These are phyloP conservation scores for Drosophila niveifrons DNA, from an alignment of 2,888 invertebrate species.

Conservation along the genomic window DNA sequence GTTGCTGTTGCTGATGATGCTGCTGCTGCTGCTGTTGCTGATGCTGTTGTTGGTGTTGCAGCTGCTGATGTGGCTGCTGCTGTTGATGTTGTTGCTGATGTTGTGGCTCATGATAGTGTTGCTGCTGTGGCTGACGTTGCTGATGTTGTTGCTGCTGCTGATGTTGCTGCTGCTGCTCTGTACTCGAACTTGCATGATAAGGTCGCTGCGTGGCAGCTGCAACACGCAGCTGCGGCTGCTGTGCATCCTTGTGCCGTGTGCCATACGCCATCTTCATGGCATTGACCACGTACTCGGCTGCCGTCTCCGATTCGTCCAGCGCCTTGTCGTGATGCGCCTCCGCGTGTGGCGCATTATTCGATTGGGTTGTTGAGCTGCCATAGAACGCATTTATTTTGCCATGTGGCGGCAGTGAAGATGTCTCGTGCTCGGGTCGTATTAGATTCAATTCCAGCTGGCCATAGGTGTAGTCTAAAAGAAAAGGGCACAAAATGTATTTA, in stretches of 20 bases:
- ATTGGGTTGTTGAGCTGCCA: constrained; percentile 42
- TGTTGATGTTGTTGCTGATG: neutral
- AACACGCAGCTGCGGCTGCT: constrained; percentile 35
- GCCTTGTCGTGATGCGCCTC: constrained; percentile 44
- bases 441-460: constrained; percentile 83
- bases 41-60: constrained; percentile 5
- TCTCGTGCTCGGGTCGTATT: constrained; percentile 78
- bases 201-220: constrained; percentile 43
- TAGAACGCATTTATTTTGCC: constrained; percentile 49
- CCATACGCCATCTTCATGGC: constrained; percentile 84
- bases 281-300: constrained; percentile 84
- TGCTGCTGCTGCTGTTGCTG: constrained; percentile 31
- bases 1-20: constrained; percentile 10
- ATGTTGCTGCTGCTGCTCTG: constrained; percentile 2
- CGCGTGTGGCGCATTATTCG: constrained; percentile 24
- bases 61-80: neutral
- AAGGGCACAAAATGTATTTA: no score
- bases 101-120: neutral
- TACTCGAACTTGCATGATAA: constrained; percentile 22
- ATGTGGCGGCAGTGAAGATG: constrained; percentile 47
- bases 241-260: constrained; percentile 64
- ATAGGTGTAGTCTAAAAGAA: constrained; percentile 67
- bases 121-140: neutral
- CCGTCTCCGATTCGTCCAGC: constrained; percentile 82
- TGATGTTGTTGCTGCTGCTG: neutral